Evolutionary conservation across 2,113 vertebrate species (phyloP), one percentile per base, ranked within the genome.

Genomic region (Muscicapa adusta): DNA sequence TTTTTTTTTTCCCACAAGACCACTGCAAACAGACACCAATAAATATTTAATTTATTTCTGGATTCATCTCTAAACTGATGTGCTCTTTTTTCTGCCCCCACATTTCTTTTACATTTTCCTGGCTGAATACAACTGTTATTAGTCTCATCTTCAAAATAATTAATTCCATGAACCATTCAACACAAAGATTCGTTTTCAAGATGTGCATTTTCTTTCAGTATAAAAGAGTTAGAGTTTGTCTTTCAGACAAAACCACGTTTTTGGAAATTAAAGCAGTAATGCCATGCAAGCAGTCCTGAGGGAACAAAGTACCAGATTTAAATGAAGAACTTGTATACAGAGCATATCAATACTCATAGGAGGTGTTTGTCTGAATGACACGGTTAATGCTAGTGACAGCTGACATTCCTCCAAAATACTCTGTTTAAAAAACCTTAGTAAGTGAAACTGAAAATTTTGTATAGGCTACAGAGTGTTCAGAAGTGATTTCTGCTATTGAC

Each of bases 1-100:
- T n/a, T n/a, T n/a, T n/a, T n/a, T n/a, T n/a, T n/a, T n/a, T n/a
- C n/a, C n/a, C n/a, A n/a, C n/a, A n/a, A n/a, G n/a, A n/a, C n/a
- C n/a, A n/a, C n/a, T n/a, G n/a, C n/a, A n/a, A n/a, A n/a, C n/a
- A n/a, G n/a, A n/a, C n/a, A n/a, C n/a, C n/a, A n/a, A n/a, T n/a
- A n/a, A 96, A 96, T 94, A 96, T 94, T 96, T 96, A 93, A 66
- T 83, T 96, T 92, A 29, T 83, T 94, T 82, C 87, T 95, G 82
- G 68, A 53, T 94, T 92, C n/a, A n/a, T n/a, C 61, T 76, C 24
- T 92, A 91, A 92, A 68, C n/a, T 58, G 10, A 4, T 38, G 18
- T 45, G 20, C 8, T 74, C 6, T 89, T 84, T 80, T 61, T 91
- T 72, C 54, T 76, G n/a, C 61, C 58, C 8, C 62, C 33, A 48